A percentile compares a stretch with the other conserved stretches of the same genome.
Evolutionary conservation across 2,797 vertebrate genomes (phyloP).

Genomic region (Emydoidea blandingii): DNA sequence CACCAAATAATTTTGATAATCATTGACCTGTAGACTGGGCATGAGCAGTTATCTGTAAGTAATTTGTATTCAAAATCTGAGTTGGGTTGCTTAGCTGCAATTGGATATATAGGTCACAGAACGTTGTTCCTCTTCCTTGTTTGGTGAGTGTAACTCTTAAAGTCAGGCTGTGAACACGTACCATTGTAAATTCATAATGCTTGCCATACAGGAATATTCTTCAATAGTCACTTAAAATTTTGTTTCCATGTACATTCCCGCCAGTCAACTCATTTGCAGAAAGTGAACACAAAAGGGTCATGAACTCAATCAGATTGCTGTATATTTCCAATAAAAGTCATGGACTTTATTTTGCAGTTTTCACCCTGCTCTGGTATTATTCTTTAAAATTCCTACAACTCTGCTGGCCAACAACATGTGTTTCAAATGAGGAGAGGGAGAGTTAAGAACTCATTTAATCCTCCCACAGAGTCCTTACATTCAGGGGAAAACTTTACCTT

Average conservation of each 20-base stretch:
- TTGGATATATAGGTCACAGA: background rate
- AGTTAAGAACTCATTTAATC: conserved; percentile 67
- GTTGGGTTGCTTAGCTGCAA: background rate
- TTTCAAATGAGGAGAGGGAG: conserved; percentile 51
- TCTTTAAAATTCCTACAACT: conserved; percentile 57
- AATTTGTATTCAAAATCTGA: background rate
- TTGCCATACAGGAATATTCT: background rate
- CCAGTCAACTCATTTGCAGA: conserved; percentile 15
- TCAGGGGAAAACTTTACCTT: conserved; percentile 22
- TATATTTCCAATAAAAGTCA: background rate
- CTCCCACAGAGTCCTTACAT: conserved; percentile 34
- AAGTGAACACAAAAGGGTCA: background rate
- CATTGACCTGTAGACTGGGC: background rate
- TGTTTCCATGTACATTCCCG: background rate
- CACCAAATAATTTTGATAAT: background rate
- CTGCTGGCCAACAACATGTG: conserved; percentile 66
- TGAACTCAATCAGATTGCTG: conserved; percentile 32
- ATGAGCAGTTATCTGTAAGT: background rate
- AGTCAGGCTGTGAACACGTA: background rate
- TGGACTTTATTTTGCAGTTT: conserved; percentile 47
- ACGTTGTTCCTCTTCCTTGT: background rate
- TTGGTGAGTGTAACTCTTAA: background rate
- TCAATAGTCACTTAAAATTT: background rate
- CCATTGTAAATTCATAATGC: background rate
- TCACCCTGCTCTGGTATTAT: conserved; percentile 18